Evolutionary conservation across 2,113 vertebrate genomes (phyloP), one percentile per base, ranked within the genome.

Genomic region (Sterna hirundo): DNA sequence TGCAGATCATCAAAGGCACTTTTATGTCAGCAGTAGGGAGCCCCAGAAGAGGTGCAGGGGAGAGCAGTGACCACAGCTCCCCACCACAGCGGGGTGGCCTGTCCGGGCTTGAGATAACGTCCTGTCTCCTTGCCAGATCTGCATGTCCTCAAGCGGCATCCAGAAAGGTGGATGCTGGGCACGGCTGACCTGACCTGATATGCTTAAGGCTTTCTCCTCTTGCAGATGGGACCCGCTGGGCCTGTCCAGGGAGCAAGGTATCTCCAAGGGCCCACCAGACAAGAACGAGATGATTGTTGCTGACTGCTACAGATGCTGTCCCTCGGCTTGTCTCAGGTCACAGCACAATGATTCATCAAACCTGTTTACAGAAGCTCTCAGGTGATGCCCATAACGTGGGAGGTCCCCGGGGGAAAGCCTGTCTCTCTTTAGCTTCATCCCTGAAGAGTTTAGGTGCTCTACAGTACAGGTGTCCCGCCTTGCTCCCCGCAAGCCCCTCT

Each of bases 401-500:
- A 62, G 22, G 30, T 17, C 21, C 26, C 29, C 3, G 2, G 9
- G n/a, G 58, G 15, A 15, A 64, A 44, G 6, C 16, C 70, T 26
- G 13, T 3, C 8, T 49, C 26, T 34, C 34, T 62, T 13, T 6
- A 58, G 36, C 18, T 3, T 54, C 42, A 69, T 16, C 62, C 25
- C 27, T 40, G 51, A 38, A 49, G 30, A 18, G 46, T 11, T 64
- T 6, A 4, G 0, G 0, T 51, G 65, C 64, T n/a, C 6, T 10
- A 3, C 2, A 4, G 20, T 10, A 3, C 2, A 4, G 20, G 20
- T 15, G 34, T 55, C 79, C 71, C 51, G n/a, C 23, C 57, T 19
- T 6, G 38, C 5, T 30, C 23, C 23, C 46, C 18, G 0, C 0
- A 1, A 64, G 38, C 13, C 65, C 38, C 23, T 38, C 3, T 69